Conservation (phyloP, 2,797 vertebrate species). For the Sebastes variabilis region DNA sequence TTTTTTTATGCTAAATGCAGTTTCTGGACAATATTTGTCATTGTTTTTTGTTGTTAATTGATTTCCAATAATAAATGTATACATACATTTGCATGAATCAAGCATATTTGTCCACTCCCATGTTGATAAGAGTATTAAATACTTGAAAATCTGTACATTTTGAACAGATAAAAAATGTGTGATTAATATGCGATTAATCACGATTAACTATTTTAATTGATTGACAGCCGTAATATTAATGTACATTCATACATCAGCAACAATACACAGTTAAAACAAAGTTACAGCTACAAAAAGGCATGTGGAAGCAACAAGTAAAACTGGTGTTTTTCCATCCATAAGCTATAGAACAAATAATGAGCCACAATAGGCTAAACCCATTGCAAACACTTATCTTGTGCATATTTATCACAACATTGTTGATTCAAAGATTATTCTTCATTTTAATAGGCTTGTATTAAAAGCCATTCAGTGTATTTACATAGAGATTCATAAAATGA, state of each 20-base stretch:
- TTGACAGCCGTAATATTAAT: too few species aligned
- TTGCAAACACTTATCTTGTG: background rate
- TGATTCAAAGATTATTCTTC: background rate
- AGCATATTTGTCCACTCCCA: too few species aligned
- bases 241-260: background rate
- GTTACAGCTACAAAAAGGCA: background rate
- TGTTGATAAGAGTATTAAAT: too few species aligned
- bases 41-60: too few species aligned
- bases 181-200: too few species aligned
- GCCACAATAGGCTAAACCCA: background rate
- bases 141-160: too few species aligned
- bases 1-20: too few species aligned
- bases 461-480: background rate
- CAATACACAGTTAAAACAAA: background rate
- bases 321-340: background rate
- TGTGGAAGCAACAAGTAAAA: background rate
- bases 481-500: background rate
- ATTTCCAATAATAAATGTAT: too few species aligned
- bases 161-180: too few species aligned
- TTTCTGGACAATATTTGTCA: too few species aligned
- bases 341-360: background rate
- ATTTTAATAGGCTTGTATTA: background rate
- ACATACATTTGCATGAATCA: too few species aligned
- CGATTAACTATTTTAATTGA: too few species aligned
- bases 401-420: background rate